Evolutionary conservation across 1,140 invertebrate species (phyloP).

Genomic region (Laupala kohalensis): DNA sequence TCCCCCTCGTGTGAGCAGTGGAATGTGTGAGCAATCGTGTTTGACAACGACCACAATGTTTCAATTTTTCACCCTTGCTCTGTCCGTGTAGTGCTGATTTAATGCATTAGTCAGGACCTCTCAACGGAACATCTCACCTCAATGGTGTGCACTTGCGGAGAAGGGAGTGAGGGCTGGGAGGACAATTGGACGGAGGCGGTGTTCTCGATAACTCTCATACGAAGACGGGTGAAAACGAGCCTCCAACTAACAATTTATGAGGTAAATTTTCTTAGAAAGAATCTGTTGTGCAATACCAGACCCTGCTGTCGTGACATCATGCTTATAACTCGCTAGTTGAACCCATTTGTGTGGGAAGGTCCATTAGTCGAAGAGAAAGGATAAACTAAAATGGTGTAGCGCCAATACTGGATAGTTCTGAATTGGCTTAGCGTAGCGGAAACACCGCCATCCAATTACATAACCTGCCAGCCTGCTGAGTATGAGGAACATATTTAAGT

Average conservation of each 20-base stretch:
- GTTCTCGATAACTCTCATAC: not conserved
- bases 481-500: not conserved
- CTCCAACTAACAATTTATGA: not conserved
- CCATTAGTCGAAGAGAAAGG: not conserved
- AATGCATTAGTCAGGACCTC: not conserved
- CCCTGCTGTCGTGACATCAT: not conserved
- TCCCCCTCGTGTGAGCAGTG: not conserved
- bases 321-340: not conserved
- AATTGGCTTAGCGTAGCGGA: too few species aligned
- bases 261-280: not conserved
- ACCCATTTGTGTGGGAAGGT: not conserved
- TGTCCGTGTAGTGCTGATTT: not conserved
- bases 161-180: too few species aligned
- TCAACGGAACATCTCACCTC: not conserved
- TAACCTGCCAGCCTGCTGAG: too few species aligned
- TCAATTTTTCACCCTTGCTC: not conserved
- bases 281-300: not conserved
- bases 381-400: too few species aligned
- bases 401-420: too few species aligned
- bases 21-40: not conserved
- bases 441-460: too few species aligned
- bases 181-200: too few species aligned
- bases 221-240: not conserved
- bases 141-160: too few species aligned
- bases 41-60: not conserved